phyloP scores from a whole-genome alignment of 2,113 vertebrate species.

The Myotis davidii region DNA sequence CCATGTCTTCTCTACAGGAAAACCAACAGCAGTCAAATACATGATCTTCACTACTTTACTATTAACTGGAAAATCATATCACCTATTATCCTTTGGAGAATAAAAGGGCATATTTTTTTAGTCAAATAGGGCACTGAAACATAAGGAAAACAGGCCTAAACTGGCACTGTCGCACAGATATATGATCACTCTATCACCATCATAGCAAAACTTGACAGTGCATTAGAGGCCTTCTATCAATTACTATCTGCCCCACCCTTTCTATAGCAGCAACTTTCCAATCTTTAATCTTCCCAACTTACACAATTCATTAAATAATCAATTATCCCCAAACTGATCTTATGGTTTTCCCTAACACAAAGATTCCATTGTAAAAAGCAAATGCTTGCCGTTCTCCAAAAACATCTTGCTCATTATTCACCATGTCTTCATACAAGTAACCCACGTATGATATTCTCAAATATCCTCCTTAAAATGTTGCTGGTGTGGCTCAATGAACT shows the following conservation, averaged over 20 bases:
- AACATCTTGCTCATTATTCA: background rate
- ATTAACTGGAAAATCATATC: background rate
- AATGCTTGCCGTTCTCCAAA: constrained; percentile 35
- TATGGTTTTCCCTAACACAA: background rate
- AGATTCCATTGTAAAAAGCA: constrained; percentile 6
- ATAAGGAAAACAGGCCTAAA: background rate
- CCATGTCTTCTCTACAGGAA: background rate
- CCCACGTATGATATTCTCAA: background rate
- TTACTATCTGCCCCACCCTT: background rate
- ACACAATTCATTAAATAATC: background rate
- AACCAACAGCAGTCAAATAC: background rate
- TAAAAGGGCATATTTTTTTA: background rate
- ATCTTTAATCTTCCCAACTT: background rate
- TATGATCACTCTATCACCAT: background rate
- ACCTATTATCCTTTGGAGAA: background rate
- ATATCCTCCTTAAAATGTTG: background rate
- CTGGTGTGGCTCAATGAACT: background rate
- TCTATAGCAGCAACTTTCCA: background rate
- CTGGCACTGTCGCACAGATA: background rate
- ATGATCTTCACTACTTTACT: background rate
- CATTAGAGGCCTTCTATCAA: background rate
- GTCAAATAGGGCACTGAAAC: background rate
- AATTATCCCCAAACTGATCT: background rate
- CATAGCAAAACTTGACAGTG: background rate
- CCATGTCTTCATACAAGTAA: background rate